These are phyloP conservation scores for Henricia sp. DNA, from an alignment of 53 echinoderm and acorn worm species.

Conservation along the genomic window DNA sequence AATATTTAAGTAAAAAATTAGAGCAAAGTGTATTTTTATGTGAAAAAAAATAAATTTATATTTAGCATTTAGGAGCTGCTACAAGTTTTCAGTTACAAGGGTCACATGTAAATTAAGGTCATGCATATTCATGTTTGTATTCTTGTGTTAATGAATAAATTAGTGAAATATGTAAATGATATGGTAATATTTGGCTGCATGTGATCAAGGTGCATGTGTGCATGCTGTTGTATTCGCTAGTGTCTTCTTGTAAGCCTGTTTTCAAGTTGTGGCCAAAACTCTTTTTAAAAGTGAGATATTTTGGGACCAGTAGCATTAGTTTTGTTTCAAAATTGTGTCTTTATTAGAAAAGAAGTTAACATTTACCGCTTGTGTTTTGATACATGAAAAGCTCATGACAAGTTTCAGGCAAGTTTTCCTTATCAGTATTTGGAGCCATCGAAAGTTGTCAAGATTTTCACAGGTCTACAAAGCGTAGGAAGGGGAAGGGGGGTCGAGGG, in stretches of 20 bases:
- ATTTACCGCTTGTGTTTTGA: background rate
- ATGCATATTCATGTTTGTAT: constrained; percentile 54
- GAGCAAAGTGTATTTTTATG: constrained; percentile 66
- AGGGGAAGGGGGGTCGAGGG: too few species aligned
- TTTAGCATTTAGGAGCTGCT: constrained; percentile 55
- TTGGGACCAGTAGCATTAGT: background rate
- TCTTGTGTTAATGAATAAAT: constrained; percentile 21
- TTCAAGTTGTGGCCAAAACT: background rate
- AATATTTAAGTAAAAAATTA: constrained; percentile 44
- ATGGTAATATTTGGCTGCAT: constrained; percentile 6
- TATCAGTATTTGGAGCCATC: too few species aligned
- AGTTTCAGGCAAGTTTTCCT: too few species aligned
- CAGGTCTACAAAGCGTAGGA: too few species aligned
- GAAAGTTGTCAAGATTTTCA: too few species aligned
- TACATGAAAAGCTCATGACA: background rate
- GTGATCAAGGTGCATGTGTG: constrained; percentile 45
- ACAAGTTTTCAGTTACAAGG: constrained; percentile 37
- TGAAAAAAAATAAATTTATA: constrained; percentile 57
- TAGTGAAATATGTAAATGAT: constrained; percentile 37
- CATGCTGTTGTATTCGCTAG: constrained; percentile 11
- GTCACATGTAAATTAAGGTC: too few species aligned
- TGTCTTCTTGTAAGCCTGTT: background rate
- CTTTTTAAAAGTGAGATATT: background rate
- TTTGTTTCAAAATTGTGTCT: background rate
- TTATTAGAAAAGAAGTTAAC: background rate